phyloP scores from a whole-genome alignment of 2,797 vertebrate species.

The Linurgus olivaceus region DNA sequence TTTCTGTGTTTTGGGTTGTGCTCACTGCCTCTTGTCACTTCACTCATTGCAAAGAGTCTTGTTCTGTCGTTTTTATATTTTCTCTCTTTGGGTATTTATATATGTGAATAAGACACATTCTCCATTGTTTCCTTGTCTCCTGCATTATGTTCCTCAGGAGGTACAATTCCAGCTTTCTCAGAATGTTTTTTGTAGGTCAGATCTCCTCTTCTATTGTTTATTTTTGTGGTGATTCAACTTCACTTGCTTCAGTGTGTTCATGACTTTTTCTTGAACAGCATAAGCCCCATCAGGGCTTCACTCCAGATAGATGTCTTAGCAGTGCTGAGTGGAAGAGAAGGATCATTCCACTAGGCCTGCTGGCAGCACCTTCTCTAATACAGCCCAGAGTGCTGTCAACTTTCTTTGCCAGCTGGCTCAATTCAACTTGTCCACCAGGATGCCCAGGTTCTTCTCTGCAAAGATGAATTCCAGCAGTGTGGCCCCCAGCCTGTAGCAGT shows the following conservation, averaged over 20 bases:
- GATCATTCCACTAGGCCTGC: background rate
- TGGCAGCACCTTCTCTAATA: background rate
- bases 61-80: background rate
- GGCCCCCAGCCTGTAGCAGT: too few species aligned
- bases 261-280: rapidly evolving
- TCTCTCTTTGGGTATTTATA: background rate
- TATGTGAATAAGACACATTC: background rate
- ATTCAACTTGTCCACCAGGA: background rate
- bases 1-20: background rate
- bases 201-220: background rate
- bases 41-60: background rate
- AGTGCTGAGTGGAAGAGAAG: background rate
- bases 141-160: background rate
- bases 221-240: background rate
- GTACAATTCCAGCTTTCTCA: background rate
- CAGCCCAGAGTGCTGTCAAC: background rate
- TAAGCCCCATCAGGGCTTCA: background rate
- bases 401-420: background rate
- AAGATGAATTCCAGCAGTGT: background rate
- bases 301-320: background rate
- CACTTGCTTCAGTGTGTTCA: background rate
- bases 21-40: background rate
- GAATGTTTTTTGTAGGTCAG: background rate
- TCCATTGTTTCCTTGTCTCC: background rate
- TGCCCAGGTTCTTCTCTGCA: background rate